Evolutionary conservation across 2,113 vertebrate genomes (phyloP).

Genomic region (Pteruthius melanotis): DNA sequence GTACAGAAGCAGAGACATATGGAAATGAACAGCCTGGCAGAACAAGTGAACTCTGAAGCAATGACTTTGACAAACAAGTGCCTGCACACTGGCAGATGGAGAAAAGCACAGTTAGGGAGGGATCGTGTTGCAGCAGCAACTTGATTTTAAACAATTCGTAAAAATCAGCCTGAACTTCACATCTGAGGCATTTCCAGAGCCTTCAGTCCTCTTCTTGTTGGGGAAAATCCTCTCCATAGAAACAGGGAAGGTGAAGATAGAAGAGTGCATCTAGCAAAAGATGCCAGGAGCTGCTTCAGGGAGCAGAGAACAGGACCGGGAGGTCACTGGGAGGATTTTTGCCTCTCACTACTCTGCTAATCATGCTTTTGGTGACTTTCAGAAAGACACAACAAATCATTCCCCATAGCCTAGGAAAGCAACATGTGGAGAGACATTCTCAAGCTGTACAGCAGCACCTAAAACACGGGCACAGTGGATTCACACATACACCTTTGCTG

Average conservation of each 20-base stretch:
- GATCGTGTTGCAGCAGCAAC: not conserved
- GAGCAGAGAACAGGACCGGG: not conserved
- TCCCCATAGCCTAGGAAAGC: not conserved
- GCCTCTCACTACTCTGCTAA: not conserved
- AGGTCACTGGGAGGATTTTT: not conserved
- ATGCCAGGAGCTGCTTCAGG: not conserved
- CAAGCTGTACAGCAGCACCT: rapidly evolving
- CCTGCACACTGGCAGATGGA: conserved; percentile 11
- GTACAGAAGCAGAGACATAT: conserved; percentile 42
- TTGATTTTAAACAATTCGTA: not conserved
- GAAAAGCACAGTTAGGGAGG: not conserved
- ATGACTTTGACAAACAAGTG: conserved; percentile 9
- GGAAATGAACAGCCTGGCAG: conserved; percentile 48
- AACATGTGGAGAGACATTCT: not conserved
- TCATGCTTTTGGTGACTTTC: not conserved
- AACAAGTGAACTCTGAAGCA: conserved; percentile 36
- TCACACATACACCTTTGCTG: not conserved
- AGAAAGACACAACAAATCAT: not conserved
- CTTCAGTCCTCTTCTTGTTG: not conserved
- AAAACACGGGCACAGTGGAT: rapidly evolving
- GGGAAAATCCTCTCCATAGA: not conserved
- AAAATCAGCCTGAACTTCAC: not conserved
- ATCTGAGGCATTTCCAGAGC: not conserved
- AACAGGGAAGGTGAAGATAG: not conserved
- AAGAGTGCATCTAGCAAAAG: not conserved